Base-by-base conservation (phyloP, 2,113 vertebrate genomes). In the Rafetus swinhoei region DNA sequence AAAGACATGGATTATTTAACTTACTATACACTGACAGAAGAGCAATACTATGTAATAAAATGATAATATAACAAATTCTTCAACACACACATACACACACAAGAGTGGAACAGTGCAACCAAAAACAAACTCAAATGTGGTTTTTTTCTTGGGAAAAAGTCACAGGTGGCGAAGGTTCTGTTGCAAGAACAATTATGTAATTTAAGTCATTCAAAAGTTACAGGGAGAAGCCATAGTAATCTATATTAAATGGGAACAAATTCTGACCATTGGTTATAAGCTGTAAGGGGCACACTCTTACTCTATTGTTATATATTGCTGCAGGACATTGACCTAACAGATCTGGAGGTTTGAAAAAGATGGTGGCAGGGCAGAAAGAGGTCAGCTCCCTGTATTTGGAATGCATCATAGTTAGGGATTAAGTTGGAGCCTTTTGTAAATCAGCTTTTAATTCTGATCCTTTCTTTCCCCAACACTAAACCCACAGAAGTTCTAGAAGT, bases 1-100 rank as follows among this genome's bases (percentile, higher is more conserved):
- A 88, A 19, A 85, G 89, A 81, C 89, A 95, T 87, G 56, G 62
- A 86, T 89, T 96, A 93, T 52, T 92, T 94, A 96, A 90, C 6
- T 87, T 90, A 65, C 35, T 84, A 53, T 65, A 69, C 15, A 45
- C 22, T 39, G 89, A 92, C 56, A 90, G 54, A 76, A 95, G 94
- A 45, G 84, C 96, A 91, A 86, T 93, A 94, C 89, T 9, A 7
- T 83, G n/a, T 88, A 93, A 69, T 83, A 90, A 92, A 39, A 83
- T 35, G 81, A 81, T 86, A 94, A 81, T 79, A 16, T 57, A 92
- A 72, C 21, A 94, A 89, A 94, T 88, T 9, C 55, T 94, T 94
- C 83, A 87, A 90, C 45, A 45, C 45, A 45, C 45, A 45, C 45
- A 45, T 7, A 45, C 45, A 45, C 45, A 45, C 45, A 45, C 45